phyloP scores from a whole-genome alignment of 2,797 vertebrate species.

The Cirrhinus molitorella region DNA sequence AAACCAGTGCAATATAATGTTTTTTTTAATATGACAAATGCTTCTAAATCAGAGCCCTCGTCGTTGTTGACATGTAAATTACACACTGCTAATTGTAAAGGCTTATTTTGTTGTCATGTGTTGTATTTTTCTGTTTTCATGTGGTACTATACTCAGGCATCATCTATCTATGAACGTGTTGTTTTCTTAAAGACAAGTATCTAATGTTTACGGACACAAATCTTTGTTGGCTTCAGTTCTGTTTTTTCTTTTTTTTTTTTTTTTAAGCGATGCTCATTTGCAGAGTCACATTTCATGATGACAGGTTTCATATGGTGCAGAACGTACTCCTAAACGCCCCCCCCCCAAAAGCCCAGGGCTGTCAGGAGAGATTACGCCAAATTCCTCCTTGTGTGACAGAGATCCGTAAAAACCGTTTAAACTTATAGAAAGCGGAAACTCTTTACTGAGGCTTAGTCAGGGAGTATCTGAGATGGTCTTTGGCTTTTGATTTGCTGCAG shows the following conservation, averaged over 20 bases:
- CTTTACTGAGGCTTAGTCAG: constrained; percentile 51
- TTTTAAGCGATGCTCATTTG: constrained; percentile 15
- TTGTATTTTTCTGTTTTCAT: constrained; percentile 43
- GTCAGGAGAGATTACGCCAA: constrained; percentile 25
- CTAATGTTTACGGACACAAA: constrained; percentile 54
- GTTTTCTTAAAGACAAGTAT: constrained; percentile 29
- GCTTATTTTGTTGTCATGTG: constrained; percentile 27
- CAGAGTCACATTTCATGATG: constrained; percentile 28
- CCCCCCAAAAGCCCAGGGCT: background rate
- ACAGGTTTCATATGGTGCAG: constrained; percentile 41
- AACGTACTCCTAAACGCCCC: background rate
- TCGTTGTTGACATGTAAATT: constrained; percentile 37
- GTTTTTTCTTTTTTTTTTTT: background rate
- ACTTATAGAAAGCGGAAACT: constrained; percentile 39
- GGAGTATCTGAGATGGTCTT: constrained; percentile 49
- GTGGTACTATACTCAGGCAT: constrained; percentile 52
- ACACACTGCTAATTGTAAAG: constrained; percentile 48
- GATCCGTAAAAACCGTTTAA: constrained; percentile 5
- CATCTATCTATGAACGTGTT: constrained; percentile 32
- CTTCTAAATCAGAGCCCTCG: constrained; percentile 53
- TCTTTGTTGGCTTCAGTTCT: constrained; percentile 62
- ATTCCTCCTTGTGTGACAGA: constrained; percentile 23
- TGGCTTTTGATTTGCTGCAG: constrained; percentile 48
- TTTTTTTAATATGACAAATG: constrained; percentile 16
- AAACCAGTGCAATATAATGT: constrained; percentile 45